Conservation (phyloP, 2,888 invertebrate genomes). For the Galerucella pusilla region DNA sequence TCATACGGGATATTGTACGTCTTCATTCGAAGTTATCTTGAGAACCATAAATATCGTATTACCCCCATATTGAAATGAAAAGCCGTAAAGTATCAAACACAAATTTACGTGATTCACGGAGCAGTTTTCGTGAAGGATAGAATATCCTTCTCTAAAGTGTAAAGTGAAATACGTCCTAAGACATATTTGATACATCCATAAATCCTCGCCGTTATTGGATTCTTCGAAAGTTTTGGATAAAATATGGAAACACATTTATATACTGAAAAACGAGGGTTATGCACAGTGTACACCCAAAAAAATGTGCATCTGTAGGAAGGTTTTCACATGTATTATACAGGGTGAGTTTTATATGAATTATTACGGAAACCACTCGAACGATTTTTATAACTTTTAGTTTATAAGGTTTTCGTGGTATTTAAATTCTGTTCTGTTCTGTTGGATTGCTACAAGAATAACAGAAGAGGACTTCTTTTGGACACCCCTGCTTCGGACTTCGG, state of each 20-base stretch:
- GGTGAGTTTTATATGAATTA: no score
- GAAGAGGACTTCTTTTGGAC: no score
- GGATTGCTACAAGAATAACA: no score
- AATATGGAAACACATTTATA: conserved; percentile 10
- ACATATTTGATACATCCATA: conserved; percentile 40
- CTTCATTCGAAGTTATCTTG: no score
- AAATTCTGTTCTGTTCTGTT: no score
- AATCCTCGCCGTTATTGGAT: conserved; percentile 37
- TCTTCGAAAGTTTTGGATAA: conserved; percentile 16
- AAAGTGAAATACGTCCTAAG: conserved; percentile 37
- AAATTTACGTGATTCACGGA: conserved; percentile 41
- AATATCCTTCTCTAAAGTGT: conserved; percentile 34
- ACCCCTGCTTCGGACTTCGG: no score
- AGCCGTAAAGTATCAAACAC: conserved; percentile 40
- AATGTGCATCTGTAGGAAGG: no score
- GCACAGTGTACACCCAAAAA: not conserved
- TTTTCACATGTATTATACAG: no score
- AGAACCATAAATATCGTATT: conserved; percentile 12
- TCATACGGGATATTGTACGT: no score
- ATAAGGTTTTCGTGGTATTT: no score
- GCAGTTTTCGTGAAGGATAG: conserved; percentile 25
- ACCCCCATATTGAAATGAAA: conserved; percentile 38
- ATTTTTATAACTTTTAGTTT: no score
- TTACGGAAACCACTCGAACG: no score
- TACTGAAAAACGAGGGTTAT: not conserved